A percentile compares a stretch with the other conserved stretches of the same genome.
phyloP scores from a whole-genome alignment of 2,888 invertebrate species.

The Mayetiola destructor region DNA sequence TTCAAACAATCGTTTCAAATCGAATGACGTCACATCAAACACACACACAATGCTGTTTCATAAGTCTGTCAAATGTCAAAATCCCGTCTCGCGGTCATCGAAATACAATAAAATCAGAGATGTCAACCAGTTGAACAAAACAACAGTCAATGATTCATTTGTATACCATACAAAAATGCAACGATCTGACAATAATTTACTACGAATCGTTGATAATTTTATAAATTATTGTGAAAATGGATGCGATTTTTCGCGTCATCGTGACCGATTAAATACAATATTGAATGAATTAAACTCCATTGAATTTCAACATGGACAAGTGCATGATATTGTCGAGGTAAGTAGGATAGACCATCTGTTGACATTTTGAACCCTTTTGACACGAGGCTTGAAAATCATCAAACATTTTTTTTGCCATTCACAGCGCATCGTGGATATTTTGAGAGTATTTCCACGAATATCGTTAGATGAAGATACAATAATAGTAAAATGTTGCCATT shows the following conservation, averaged over 20 bases:
- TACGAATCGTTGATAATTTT: neutral
- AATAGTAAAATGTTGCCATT: conserved; percentile 42
- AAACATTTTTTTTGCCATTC: neutral
- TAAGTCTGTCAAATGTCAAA: conserved; percentile 4
- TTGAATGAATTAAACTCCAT: conserved; percentile 49
- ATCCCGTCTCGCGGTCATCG: neutral
- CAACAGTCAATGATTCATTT: neutral
- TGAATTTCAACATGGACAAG: conserved; percentile 39
- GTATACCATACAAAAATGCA: neutral
- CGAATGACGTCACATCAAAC: neutral
- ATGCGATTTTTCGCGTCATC: neutral
- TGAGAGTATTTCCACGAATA: conserved; percentile 14
- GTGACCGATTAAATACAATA: conserved; percentile 37
- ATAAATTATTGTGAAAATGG: conserved; percentile 9
- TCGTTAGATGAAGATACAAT: conserved; percentile 39
- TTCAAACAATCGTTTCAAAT: neutral
- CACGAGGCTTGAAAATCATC: no score
- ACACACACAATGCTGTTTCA: no score
- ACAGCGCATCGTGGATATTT: neutral
- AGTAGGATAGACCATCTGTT: no score
- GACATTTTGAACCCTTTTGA: no score
- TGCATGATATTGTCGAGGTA: neutral
- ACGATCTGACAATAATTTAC: neutral
- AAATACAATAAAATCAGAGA: no score
- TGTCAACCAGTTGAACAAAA: neutral